Percentiles rank a stretch among this genome's conserved stretches.
phyloP scores from a whole-genome alignment of 2,888 invertebrate species.

The Diarsia mendica region DNA sequence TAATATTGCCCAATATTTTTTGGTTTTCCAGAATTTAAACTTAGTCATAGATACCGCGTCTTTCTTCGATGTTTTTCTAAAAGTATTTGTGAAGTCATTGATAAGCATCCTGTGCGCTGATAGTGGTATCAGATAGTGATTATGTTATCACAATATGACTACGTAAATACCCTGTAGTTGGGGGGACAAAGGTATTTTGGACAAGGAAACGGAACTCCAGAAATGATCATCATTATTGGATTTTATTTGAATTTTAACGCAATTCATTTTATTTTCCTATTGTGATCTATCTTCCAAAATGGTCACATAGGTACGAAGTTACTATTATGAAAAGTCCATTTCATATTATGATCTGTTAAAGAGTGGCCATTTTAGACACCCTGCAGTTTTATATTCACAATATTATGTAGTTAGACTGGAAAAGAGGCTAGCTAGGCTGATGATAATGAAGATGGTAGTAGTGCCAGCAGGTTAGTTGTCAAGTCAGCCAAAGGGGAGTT shows the following conservation, averaged over 20 bases:
- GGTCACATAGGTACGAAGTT: too few species aligned
- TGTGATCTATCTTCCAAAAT: too few species aligned
- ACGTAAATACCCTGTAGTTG: not conserved
- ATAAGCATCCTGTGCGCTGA: slow-evolving; percentile 18
- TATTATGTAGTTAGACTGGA: too few species aligned
- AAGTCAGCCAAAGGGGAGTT: not conserved
- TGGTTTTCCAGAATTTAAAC: not conserved
- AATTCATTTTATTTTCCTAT: too few species aligned
- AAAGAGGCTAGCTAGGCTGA: too few species aligned
- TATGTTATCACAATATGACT: not conserved
- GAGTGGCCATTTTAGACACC: too few species aligned
- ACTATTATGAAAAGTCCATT: too few species aligned
- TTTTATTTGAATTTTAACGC: too few species aligned
- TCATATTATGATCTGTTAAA: too few species aligned
- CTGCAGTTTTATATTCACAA: too few species aligned
- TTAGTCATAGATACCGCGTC: not conserved
- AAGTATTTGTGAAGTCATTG: not conserved
- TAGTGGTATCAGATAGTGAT: not conserved
- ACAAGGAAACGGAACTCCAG: not conserved
- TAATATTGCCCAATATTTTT: slow-evolving; percentile 7
- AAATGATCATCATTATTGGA: too few species aligned
- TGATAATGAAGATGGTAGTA: not conserved
- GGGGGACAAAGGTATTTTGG: not conserved
- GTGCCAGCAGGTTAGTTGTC: too few species aligned
- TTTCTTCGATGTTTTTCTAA: not conserved